Conservation (phyloP, 2,888 invertebrate species). For the Petrolisthes cinctipes region DNA sequence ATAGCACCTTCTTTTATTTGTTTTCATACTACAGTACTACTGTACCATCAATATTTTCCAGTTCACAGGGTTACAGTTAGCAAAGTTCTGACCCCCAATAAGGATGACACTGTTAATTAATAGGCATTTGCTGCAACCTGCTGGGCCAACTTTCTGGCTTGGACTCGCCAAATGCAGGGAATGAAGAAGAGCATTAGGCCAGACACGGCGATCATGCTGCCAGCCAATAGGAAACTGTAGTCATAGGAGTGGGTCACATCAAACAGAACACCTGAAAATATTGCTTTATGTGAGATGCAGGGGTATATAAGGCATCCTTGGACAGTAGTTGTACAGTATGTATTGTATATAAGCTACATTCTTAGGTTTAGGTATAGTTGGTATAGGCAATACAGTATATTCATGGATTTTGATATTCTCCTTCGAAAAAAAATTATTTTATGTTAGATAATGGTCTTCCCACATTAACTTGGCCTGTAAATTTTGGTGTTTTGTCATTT, state of each 20-base stretch:
- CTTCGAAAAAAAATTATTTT: no score
- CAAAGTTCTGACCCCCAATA: background rate
- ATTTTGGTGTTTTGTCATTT: no score
- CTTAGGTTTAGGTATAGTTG: no score
- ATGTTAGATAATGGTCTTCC: no score
- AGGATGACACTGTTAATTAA: background rate
- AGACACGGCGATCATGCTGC: constrained; percentile 85
- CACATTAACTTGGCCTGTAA: no score
- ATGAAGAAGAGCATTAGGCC: constrained; percentile 89
- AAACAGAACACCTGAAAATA: constrained; percentile 82
- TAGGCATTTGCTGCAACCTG: background rate
- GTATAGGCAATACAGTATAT: no score
- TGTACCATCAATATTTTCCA: background rate
- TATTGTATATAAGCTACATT: no score
- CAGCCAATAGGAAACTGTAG: constrained; percentile 90
- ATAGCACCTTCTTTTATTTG: background rate
- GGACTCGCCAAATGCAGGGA: constrained; percentile 74
- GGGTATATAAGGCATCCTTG: no score
- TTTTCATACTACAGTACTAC: background rate
- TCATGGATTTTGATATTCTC: no score
- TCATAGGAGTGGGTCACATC: constrained; percentile 84
- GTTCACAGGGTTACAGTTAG: no score
- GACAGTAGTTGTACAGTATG: no score
- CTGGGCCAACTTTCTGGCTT: constrained; percentile 46
- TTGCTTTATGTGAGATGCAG: no score